Base-by-base conservation (phyloP, 1,140 invertebrate species). In the Oryzaephilus surinamensis region DNA sequence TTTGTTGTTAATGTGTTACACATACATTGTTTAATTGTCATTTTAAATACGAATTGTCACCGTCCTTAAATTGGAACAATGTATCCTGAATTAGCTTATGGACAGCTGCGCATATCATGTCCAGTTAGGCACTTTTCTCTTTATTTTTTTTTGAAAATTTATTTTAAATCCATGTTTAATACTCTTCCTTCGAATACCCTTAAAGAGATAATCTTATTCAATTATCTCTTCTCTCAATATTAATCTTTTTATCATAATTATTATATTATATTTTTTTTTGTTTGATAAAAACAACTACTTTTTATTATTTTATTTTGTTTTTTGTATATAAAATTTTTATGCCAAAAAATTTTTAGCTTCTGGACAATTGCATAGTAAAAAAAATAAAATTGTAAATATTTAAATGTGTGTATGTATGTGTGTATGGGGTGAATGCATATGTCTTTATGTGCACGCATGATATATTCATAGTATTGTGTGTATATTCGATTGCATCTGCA, bases 401-500 rank as follows among this genome's bases (percentile, higher is more conserved):
- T 58, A 51, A 52, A 53, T 60, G 51, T 61, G 57, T 57, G 55
- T 60, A n/a, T n/a, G n/a, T n/a, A n/a, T n/a, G n/a, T n/a, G n/a
- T n/a, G n/a, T n/a, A n/a, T n/a, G n/a, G n/a, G n/a, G n/a, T n/a
- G n/a, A n/a, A n/a, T n/a, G n/a, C n/a, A n/a, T n/a, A n/a, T n/a
- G n/a, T n/a, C n/a, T n/a, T n/a, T n/a, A n/a, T n/a, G n/a, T n/a
- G n/a, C n/a, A n/a, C n/a, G 57, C 55, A 60, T 49, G 50, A 52
- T 59, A 55, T 59, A 62, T 60, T 52, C 50, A 60, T 62, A 58
- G 54, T 59, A 60, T 44, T 55, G 53, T 60, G 54, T 62, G 57
- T 60, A 58, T 55, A 62, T 51, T 53, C 47, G 58, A 59, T 60
- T 62, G 59, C 55, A 58, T 58, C 55, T 58, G 58, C 57, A 60